Evolutionary conservation across 2,797 vertebrate species (phyloP).

Genomic region (Odontamblyopus lacepedii): DNA sequence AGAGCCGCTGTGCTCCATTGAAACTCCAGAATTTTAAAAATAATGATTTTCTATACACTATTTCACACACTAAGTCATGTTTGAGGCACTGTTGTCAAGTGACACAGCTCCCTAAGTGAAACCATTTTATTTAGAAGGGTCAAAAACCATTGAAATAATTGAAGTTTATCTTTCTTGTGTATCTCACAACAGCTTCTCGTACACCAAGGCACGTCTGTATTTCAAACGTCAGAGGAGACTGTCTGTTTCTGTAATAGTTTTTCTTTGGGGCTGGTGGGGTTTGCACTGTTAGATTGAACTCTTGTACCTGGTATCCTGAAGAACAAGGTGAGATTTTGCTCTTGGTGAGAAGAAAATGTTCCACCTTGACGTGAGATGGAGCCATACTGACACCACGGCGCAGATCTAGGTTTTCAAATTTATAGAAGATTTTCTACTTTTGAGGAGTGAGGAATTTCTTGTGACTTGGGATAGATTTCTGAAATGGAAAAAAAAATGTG

Average conservation of each 20-base stretch:
- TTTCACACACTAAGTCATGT: background rate
- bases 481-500: background rate
- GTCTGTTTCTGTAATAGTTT: constrained; percentile 14
- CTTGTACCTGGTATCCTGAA: constrained; percentile 3
- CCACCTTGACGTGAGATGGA: constrained; percentile 7
- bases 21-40: background rate
- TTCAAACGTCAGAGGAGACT: constrained; percentile 11
- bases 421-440: background rate
- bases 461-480: background rate
- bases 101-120: background rate
- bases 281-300: constrained; percentile 15
- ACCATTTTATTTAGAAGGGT: constrained; percentile 8
- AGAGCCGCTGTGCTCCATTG: too few species aligned
- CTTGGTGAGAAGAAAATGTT: constrained; percentile 4
- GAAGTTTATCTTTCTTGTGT: background rate
- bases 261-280: background rate
- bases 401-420: background rate
- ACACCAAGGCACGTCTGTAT: background rate
- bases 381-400: background rate
- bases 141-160: constrained; percentile 2
- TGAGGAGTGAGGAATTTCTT: background rate
- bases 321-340: constrained; percentile 13
- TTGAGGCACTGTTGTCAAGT: background rate
- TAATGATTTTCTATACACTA: background rate
- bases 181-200: background rate